These are phyloP conservation scores for Lasioglossum calceatum DNA, from an alignment of 2,888 invertebrate genomes.

Conservation along the genomic window DNA sequence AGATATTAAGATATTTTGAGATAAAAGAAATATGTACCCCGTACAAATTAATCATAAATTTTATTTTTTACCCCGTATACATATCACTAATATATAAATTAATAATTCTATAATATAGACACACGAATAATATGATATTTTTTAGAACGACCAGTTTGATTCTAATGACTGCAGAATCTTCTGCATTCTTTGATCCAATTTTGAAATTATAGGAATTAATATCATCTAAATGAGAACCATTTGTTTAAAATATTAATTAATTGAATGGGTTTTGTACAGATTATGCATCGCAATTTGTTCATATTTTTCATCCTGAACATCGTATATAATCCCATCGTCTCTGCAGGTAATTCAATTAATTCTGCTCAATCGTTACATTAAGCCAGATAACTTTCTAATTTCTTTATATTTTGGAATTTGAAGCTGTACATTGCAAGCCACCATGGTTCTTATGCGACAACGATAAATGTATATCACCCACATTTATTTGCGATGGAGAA, in stretches of 20 bases:
- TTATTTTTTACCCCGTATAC: neutral
- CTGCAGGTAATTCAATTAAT: conserved; percentile 33
- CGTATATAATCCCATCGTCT: conserved; percentile 13
- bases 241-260: neutral
- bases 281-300: conserved; percentile 43
- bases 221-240: neutral
- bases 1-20: neutral
- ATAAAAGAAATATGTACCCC: too few species aligned
- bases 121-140: too few species aligned
- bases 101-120: neutral
- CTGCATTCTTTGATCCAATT: neutral
- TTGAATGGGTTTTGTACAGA: conserved; percentile 39
- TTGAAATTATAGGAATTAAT: neutral
- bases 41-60: neutral
- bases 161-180: neutral
- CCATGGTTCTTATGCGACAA: conserved; percentile 84
- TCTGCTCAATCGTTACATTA: neutral
- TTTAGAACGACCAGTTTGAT: neutral
- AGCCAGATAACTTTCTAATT: neutral
- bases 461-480: conserved; percentile 85
- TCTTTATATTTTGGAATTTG: neutral
- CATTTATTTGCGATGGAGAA: conserved; percentile 86
- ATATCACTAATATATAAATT: neutral
- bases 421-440: conserved; percentile 49
- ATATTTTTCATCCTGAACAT: conserved; percentile 22